A percentile compares a stretch with the other conserved stretches of the same genome.
Conservation (phyloP, 1,140 invertebrate genomes). For the Mamestra configurata region DNA sequence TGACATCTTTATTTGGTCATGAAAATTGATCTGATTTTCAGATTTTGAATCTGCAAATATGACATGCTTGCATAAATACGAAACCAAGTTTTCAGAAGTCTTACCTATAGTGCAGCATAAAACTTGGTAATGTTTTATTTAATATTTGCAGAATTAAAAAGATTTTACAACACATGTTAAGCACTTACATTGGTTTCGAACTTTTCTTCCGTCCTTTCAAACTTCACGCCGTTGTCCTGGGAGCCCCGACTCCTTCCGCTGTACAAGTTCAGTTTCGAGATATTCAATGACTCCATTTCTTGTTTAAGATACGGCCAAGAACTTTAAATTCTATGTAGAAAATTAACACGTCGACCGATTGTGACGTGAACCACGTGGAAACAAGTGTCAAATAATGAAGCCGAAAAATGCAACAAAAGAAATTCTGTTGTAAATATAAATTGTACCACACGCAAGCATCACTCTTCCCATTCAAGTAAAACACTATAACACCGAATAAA, state of each 20-base stretch:
- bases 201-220: conserved; percentile 68
- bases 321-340: conserved; percentile 63
- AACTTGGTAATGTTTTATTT: background rate
- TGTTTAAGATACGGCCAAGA: conserved; percentile 62
- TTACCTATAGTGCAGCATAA: background rate
- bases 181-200: conserved; percentile 75
- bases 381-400: conserved; percentile 78
- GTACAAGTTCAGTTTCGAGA: conserved; percentile 80
- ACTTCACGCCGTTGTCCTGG: conserved; percentile 68
- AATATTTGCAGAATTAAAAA: background rate
- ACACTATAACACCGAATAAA: conserved; percentile 52
- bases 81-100: background rate
- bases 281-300: conserved; percentile 82
- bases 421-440: conserved; percentile 46
- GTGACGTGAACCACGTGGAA: conserved; percentile 85
- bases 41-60: background rate
- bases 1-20: conserved; percentile 46
- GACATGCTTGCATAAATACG: background rate
- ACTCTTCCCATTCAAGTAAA: conserved; percentile 60
- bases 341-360: conserved; percentile 82
- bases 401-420: conserved; percentile 56
- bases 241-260: conserved; percentile 73
- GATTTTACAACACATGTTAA: conserved; percentile 21
- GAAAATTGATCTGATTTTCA: conserved; percentile 45
- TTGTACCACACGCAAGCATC: conserved; percentile 57